These are phyloP conservation scores for Pristionchus fissidentatus DNA, from an alignment of 2,888 invertebrate genomes.

Conservation along the genomic window DNA sequence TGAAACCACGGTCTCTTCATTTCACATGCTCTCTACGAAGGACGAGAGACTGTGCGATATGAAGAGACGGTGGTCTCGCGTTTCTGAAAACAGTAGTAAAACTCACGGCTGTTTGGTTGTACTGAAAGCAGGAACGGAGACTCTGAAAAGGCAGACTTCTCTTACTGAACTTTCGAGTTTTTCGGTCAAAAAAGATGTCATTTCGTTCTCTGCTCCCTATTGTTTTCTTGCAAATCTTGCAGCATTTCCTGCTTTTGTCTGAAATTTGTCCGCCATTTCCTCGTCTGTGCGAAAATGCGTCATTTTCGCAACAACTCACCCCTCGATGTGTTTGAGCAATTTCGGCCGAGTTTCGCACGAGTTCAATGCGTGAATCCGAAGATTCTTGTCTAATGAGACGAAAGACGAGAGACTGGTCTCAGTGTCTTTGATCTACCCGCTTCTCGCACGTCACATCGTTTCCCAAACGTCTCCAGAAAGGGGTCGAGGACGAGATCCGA, in stretches of 20 bases:
- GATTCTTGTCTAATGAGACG: background rate
- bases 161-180: too few species aligned
- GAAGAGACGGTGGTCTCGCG: background rate
- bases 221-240: too few species aligned
- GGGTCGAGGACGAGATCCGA: too few species aligned
- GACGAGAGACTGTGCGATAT: too few species aligned
- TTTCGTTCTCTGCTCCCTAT: too few species aligned
- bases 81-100: background rate
- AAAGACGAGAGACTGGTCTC: background rate
- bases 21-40: too few species aligned
- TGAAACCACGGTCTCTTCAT: too few species aligned
- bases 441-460: too few species aligned
- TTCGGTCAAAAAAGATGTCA: too few species aligned
- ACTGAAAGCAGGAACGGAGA: conserved; percentile 5
- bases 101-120: conserved; percentile 2
- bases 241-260: background rate
- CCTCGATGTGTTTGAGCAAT: background rate
- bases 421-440: too few species aligned
- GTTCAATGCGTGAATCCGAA: background rate
- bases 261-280: background rate
- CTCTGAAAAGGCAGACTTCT: background rate
- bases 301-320: background rate
- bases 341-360: background rate
- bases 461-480: too few species aligned
- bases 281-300: background rate